Evolutionary conservation across 2,888 invertebrate species (phyloP).

Genomic region (Cheiracanthium punctorium): DNA sequence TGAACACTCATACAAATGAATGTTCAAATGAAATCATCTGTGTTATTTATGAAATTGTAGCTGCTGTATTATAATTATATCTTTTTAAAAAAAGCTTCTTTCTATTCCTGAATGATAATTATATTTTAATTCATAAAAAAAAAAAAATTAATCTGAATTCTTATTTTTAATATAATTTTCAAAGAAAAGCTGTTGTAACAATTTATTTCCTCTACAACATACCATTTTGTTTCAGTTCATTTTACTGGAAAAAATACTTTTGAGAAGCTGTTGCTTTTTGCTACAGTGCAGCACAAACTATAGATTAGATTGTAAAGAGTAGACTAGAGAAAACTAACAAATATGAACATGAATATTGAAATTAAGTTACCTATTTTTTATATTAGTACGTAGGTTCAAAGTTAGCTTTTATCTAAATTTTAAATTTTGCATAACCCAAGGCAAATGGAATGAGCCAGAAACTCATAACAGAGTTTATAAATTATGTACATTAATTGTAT

Average conservation of each 20-base stretch:
- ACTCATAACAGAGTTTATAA: background rate
- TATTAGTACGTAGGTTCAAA: background rate
- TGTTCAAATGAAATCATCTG: too few relatives aligned
- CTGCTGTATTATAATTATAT: too few relatives aligned
- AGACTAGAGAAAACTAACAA: background rate
- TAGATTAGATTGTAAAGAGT: background rate
- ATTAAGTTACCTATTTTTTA: background rate
- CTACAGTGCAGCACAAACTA: background rate
- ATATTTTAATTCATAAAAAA: too few relatives aligned
- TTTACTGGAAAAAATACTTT: background rate
- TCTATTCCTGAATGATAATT: too few relatives aligned
- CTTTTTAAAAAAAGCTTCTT: too few relatives aligned
- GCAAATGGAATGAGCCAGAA: background rate
- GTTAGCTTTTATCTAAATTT: background rate
- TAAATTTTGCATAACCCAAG: background rate
- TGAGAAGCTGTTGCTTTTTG: background rate
- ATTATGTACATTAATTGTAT: conserved; percentile 5
- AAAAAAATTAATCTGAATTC: too few relatives aligned
- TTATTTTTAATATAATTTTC: too few relatives aligned
- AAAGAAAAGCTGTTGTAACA: too few relatives aligned
- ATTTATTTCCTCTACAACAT: background rate
- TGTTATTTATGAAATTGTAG: too few relatives aligned
- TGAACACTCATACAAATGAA: too few relatives aligned
- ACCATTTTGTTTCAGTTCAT: background rate
- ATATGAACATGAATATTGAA: background rate